Evolutionary conservation across 2,113 vertebrate genomes (phyloP).

Genomic region (Thunnus maccoyii): DNA sequence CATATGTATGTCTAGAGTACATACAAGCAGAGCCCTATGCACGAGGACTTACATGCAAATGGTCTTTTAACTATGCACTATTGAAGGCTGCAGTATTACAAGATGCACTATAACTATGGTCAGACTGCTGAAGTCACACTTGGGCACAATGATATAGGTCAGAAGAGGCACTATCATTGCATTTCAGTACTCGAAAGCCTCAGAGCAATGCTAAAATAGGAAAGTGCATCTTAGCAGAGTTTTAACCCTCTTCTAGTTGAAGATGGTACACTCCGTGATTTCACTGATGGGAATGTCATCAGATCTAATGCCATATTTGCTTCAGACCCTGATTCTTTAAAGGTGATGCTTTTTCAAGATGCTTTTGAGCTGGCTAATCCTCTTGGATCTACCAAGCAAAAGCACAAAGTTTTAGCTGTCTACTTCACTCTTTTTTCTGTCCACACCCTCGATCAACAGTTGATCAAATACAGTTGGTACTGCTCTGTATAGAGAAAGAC

Average conservation of each 20-base stretch:
- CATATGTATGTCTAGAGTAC: too few relatives aligned
- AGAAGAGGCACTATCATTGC: background rate
- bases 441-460: constrained; percentile 5
- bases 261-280: constrained; percentile 7
- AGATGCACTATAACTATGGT: constrained; percentile 24
- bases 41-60: constrained; percentile 14
- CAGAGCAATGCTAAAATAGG: constrained; percentile 13
- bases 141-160: constrained; percentile 3
- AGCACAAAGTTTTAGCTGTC: constrained; percentile 5
- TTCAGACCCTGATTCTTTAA: constrained; percentile 3
- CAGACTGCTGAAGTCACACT: constrained; percentile 4
- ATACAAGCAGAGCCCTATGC: constrained; percentile 31
- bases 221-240: constrained; percentile 8
- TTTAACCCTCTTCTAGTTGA: background rate
- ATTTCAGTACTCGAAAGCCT: constrained; percentile 20
- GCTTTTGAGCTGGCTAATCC: constrained; percentile 50
- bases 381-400: constrained; percentile 37
- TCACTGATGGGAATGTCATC: constrained; percentile 3
- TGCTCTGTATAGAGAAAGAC: constrained; percentile 7
- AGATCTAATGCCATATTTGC: constrained; percentile 14
- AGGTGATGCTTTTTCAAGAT: constrained; percentile 28
- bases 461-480: constrained; percentile 8
- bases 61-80: constrained; percentile 27
- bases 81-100: constrained; percentile 34
- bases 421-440: background rate